Percentiles rank a stretch among this genome's conserved stretches.
Conservation (phyloP, 2,888 invertebrate genomes). For the Eulithis testata region DNA sequence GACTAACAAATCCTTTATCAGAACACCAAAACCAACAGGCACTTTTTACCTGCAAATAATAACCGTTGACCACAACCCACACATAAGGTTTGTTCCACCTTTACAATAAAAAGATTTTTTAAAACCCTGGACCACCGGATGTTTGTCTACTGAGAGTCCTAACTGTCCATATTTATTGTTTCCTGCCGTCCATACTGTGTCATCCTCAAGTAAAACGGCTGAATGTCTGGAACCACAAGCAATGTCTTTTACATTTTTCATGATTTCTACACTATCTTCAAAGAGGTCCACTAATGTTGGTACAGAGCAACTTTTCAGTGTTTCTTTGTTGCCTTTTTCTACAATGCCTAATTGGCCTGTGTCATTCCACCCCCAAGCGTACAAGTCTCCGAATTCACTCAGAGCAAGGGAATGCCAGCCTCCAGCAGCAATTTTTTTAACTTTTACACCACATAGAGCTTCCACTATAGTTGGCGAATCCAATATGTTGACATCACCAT, state of each 20-base stretch:
- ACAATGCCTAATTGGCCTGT: conserved; percentile 92
- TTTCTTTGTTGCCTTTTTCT: conserved; percentile 54
- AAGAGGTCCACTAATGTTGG: conserved; percentile 71
- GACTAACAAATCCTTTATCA: too few species aligned
- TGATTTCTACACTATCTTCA: conserved; percentile 70
- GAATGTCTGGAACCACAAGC: conserved; percentile 92
- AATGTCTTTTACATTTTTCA: conserved; percentile 83
- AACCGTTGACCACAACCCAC: conserved; percentile 74
- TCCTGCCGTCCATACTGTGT: conserved; percentile 89
- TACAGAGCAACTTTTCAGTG: conserved; percentile 57
- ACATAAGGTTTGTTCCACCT: conserved; percentile 50
- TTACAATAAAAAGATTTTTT: conserved; percentile 57
- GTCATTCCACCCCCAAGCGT: conserved; percentile 96
- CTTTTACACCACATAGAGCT: conserved; percentile 90
- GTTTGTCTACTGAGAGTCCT: conserved; percentile 68
- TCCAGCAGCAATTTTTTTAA: conserved; percentile 89
- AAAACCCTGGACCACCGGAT: conserved; percentile 58
- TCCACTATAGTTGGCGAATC: conserved; percentile 87
- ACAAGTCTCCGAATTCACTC: conserved; percentile 92
- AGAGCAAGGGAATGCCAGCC: conserved; percentile 95
- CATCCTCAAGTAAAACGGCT: conserved; percentile 87
- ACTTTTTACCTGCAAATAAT: conserved; percentile 37
- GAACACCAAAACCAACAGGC: too few species aligned
- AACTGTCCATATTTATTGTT: conserved; percentile 94
- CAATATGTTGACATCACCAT: conserved; percentile 87